Evolutionary conservation across 2,797 vertebrate genomes (phyloP), one percentile per base, ranked within the genome.

Genomic region (Arremon aurantiirostris): DNA sequence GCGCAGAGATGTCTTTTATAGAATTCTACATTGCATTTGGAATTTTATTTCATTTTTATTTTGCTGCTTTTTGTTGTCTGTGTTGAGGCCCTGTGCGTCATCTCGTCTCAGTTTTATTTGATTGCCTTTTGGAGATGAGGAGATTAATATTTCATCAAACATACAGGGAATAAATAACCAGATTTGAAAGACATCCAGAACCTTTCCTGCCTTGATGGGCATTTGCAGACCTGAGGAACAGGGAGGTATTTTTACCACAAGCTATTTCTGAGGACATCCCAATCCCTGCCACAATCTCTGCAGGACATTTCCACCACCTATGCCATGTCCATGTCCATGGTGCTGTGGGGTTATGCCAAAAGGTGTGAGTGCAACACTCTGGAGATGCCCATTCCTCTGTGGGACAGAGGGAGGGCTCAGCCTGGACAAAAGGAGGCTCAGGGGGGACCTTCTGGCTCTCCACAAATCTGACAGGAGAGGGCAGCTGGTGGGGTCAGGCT

Each of bases 71-170:
- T 46, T 80, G 56, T 65, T 87, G 26, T 59, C 35, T 86, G 11
- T 53, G 35, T 57, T 2, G 0, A 57, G 61, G 65, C 35, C 30
- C 55, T 9, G 42, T 77, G 71, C 4, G 1, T 93, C 93, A 89
- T 68, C 66, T 60, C 60, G 79, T 80, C 66, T 71, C 34, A 14
- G 69, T 28, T 91, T 95, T 90, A 90, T 94, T 89, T 95, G 61
- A 93, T 95, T 93, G 89, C 61, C 82, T 95, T 95, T 81, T 78
- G 86, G 82, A 95, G 76, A 86, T 55, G 79, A 89, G 68, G 34
- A 92, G 57, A 95, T 96, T 89, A 92, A 81, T 92, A 87, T 95
- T 96, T 93, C 89, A 95, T 93, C 86, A 77, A 80, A 75, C 6
- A 22, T 27, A 83, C 13, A 5, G 64, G 69, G 69, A 89, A 93